These are phyloP conservation scores for Melinaea menophilus DNA, from an alignment of 2,888 invertebrate genomes.

Conservation along the genomic window DNA sequence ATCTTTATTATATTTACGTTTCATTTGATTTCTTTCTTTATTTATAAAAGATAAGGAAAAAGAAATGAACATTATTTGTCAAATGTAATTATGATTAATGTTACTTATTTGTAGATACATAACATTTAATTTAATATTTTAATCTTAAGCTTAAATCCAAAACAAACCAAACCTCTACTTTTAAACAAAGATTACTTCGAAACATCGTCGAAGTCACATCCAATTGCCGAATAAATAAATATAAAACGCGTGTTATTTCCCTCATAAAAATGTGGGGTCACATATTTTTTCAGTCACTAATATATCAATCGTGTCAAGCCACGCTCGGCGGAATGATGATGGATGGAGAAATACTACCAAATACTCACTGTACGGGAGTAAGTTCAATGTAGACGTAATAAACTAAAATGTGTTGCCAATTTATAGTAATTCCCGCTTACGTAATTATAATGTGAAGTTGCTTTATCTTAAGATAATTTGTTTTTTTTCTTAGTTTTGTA, in stretches of 20 bases:
- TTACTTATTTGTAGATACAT: too few species aligned
- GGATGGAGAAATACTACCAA: too few species aligned
- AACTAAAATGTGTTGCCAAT: not conserved
- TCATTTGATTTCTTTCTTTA: not conserved
- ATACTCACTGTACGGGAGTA: not conserved
- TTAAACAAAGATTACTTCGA: not conserved
- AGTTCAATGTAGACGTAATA: not conserved
- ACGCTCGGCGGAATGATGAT: conserved; percentile 10
- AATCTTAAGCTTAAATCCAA: too few species aligned
- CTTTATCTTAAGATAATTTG: too few species aligned
- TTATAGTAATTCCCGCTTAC: too few species aligned
- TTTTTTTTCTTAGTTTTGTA: too few species aligned
- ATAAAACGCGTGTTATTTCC: conserved; percentile 7
- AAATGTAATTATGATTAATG: too few species aligned
- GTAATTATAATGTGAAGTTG: too few species aligned
- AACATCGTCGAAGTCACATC: not conserved
- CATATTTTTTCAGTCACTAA: conserved; percentile 32
- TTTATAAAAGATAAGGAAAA: too few species aligned
- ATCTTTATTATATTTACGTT: not conserved
- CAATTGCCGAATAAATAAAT: not conserved
- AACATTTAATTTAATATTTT: too few species aligned
- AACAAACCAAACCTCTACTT: too few species aligned
- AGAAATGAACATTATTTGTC: too few species aligned
- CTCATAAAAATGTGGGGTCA: conserved; percentile 21
- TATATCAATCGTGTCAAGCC: conserved; percentile 33